These are phyloP conservation scores for Climacteris rufus DNA, from an alignment of 2,113 vertebrate genomes.

Conservation along the genomic window DNA sequence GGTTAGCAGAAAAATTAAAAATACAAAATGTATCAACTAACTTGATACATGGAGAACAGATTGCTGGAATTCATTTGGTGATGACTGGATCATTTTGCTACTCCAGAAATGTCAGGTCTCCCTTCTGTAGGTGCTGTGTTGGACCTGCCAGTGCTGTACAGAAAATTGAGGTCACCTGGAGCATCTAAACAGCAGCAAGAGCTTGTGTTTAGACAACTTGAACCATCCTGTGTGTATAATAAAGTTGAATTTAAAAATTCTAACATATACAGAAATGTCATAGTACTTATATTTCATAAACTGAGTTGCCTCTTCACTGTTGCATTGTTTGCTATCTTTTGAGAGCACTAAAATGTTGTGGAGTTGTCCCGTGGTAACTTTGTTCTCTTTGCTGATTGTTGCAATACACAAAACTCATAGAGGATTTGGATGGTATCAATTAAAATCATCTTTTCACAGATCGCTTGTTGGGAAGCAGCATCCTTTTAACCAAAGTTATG, in stretches of 20 bases:
- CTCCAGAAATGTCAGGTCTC: not conserved
- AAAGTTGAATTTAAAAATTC: not conserved
- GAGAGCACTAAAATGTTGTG: not conserved
- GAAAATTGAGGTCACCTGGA: not conserved
- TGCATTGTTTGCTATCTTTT: not conserved
- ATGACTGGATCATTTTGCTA: not conserved
- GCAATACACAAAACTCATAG: not conserved
- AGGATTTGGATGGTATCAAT: not conserved
- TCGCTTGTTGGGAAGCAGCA: not conserved
- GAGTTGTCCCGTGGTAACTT: not conserved
- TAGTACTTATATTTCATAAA: not conserved
- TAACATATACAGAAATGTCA: fast-evolving
- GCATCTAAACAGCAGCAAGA: not conserved
- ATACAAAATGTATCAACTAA: not conserved
- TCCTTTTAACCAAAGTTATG: not conserved
- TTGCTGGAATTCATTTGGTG: not conserved
- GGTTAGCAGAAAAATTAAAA: not conserved
- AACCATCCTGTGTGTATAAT: not conserved
- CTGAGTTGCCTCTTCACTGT: not conserved
- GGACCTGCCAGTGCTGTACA: not conserved
- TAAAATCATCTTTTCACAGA: not conserved
- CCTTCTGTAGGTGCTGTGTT: not conserved
- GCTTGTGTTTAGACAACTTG: not conserved
- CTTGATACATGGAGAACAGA: not conserved
- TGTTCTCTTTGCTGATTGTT: not conserved